Evolutionary conservation across 2,113 vertebrate genomes (phyloP).

Genomic region (Orycteropus afer): DNA sequence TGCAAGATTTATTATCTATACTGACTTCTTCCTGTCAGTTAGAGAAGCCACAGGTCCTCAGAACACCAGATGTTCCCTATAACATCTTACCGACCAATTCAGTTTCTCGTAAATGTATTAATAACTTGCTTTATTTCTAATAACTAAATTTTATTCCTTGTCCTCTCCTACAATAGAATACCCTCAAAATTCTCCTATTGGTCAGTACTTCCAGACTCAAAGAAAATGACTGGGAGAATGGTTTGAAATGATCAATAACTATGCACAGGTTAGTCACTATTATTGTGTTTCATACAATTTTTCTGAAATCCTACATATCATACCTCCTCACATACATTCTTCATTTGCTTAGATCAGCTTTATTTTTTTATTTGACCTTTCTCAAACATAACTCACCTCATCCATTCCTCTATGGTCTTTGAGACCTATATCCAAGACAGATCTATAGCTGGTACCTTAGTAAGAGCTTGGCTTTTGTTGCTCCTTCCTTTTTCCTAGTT

Average conservation of each 20-base stretch:
- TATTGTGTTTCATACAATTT: background rate
- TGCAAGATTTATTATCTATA: background rate
- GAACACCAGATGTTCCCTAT: background rate
- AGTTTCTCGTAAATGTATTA: slow-evolving; percentile 8
- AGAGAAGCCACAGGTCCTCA: slow-evolving; percentile 7
- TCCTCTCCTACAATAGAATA: background rate
- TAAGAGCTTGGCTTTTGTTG: background rate
- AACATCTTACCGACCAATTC: background rate
- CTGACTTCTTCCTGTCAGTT: slow-evolving; percentile 11
- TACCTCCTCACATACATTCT: background rate
- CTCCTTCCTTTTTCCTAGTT: background rate
- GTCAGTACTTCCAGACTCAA: background rate
- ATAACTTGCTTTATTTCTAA: slow-evolving; percentile 8
- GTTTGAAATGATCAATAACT: background rate
- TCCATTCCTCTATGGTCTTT: background rate
- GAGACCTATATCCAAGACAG: background rate
- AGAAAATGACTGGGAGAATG: background rate
- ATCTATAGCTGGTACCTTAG: background rate
- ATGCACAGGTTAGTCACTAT: background rate
- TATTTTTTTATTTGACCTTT: slow-evolving; percentile 34
- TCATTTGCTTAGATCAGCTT: background rate
- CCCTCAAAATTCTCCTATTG: background rate
- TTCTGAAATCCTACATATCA: background rate
- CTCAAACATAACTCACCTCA: background rate
- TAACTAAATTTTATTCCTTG: background rate